Percentiles rank a stretch among this genome's conserved stretches.
These are phyloP conservation scores for Delphinapterus leucas DNA, from an alignment of 2,113 vertebrate genomes.

Conservation along the genomic window DNA sequence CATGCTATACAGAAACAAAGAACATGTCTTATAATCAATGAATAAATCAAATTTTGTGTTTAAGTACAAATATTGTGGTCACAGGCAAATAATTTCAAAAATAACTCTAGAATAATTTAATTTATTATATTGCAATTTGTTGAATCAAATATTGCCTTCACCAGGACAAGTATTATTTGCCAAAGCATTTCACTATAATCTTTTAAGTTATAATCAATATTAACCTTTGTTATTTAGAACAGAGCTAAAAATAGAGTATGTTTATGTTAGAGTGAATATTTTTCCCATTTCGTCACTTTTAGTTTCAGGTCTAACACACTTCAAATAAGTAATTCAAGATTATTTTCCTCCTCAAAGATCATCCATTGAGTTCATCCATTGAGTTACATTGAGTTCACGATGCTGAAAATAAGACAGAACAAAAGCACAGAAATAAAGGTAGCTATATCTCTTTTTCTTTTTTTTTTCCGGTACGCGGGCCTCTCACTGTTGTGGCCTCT, in stretches of 20 bases:
- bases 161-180: neutral
- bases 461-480: too few species aligned
- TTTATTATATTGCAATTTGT: neutral
- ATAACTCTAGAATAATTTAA: constrained; percentile 31
- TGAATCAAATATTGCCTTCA: neutral
- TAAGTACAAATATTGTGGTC: neutral
- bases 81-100: neutral
- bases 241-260: neutral
- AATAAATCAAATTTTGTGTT: constrained; percentile 42
- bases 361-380: neutral
- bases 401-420: neutral
- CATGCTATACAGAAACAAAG: neutral
- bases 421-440: neutral
- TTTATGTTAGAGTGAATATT: neutral
- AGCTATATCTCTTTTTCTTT: neutral
- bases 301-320: neutral
- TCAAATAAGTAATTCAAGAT: neutral
- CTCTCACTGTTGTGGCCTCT: too few species aligned
- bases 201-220: neutral
- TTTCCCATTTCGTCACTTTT: constrained; percentile 29
- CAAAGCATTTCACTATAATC: neutral
- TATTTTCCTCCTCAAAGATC: neutral
- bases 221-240: neutral
- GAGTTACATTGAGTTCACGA: neutral
- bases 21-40: neutral